Base-by-base conservation (phyloP, 2,797 vertebrate genomes). In the Amblyraja radiata region DNA sequence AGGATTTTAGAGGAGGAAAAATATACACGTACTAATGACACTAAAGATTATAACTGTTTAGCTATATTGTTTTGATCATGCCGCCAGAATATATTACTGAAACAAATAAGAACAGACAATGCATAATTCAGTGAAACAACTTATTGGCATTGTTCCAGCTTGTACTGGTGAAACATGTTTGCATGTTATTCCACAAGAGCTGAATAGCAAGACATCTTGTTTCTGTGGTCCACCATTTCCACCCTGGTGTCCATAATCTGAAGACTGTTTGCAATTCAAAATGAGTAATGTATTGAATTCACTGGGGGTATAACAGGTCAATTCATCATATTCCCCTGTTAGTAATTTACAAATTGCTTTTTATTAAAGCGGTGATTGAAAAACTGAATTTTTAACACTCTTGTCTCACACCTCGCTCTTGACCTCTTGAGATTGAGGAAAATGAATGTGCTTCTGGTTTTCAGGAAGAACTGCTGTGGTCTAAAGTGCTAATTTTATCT, bases 401-500 rank as follows among this genome's bases (percentile, higher is more conserved):
- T 32, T 88, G 65, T 14, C 14, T 36, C 23, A n/a, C 28, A n/a
- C 4, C 54, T 28, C 54, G 81, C 80, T 25, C 80, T 61, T 18
- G 7, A 84, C 13, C 81, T 21, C 36, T 36, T 21, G 84, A 68
- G 61, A 13, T 58, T 88, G n/a, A 32, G 32, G 65, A 88, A 88
- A 88, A 68, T 65, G 28, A 88, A 88, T 88, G 61, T 14, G 63
- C 61, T 88, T 4, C 36, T 88, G 84, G 61, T 63, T 32, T 88
- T 68, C 28, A 86, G 83, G 83, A 68, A 88, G n/a, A 36, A 68
- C n/a, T 88, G 63, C 63, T 88, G 84, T 68, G 84, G 63, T 68
- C 61, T 36, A 88, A 88, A 88, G n/a, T 88, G 84, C 84, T 96
- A 95, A 95, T 95, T 94, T 95, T 95, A 95, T 95, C 96, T 96